Evolutionary conservation across 2,888 invertebrate genomes (phyloP).

Genomic region (Rotaria magnacalcarata): DNA sequence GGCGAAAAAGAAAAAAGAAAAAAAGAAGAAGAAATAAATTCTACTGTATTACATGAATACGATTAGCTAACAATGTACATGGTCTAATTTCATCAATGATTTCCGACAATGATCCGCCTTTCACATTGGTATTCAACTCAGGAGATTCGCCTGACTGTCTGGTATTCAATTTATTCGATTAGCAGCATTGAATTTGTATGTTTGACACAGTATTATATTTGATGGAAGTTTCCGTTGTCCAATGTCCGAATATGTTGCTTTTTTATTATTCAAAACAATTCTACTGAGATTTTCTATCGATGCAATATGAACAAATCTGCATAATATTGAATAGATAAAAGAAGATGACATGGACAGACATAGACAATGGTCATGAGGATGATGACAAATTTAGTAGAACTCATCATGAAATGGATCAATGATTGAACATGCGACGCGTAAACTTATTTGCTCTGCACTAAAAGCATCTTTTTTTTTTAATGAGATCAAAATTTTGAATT

Average conservation of each 20-base stretch:
- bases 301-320: neutral
- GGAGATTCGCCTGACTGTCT: constrained; percentile 17
- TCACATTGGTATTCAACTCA: constrained; percentile 15
- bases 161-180: neutral
- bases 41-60: neutral
- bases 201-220: neutral
- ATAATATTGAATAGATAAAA: neutral
- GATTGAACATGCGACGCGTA: neutral
- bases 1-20: neutral
- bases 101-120: neutral
- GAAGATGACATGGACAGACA: neutral
- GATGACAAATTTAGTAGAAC: constrained; percentile 2
- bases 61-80: neutral
- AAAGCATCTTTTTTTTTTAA: neutral
- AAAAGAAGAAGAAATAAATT: neutral
- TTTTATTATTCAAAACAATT: neutral
- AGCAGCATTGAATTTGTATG: neutral
- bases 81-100: neutral
- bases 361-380: neutral
- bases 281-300: neutral
- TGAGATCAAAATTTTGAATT: neutral
- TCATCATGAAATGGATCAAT: constrained; percentile 16
- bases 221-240: neutral
- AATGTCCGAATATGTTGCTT: constrained; percentile 1
- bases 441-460: neutral